Evolutionary conservation across 2,888 invertebrate species (phyloP).

Genomic region (Deilephila elpenor): DNA sequence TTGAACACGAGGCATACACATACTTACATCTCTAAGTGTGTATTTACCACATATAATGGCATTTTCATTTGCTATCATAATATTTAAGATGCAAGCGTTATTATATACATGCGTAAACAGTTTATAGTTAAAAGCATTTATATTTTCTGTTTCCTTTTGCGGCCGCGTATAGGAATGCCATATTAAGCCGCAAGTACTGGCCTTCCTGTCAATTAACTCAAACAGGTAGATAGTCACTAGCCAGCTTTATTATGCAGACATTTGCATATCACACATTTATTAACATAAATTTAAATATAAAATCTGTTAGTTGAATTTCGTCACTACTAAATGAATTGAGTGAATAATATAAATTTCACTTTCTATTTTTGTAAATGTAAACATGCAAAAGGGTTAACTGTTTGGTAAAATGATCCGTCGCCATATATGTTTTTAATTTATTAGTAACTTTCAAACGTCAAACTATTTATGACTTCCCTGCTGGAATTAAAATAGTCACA

Average conservation of each 20-base stretch:
- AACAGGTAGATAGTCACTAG: conserved; percentile 13
- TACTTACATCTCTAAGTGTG: too few species aligned
- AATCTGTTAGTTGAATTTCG: conserved; percentile 38
- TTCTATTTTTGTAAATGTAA: conserved; percentile 33
- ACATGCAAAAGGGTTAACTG: neutral
- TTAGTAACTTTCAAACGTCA: too few species aligned
- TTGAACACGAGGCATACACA: too few species aligned
- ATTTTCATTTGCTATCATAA: neutral
- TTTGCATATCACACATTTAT: conserved; percentile 23
- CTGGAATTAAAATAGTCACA: too few species aligned
- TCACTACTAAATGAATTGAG: conserved; percentile 39
- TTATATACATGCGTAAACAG: neutral
- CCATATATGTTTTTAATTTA: too few species aligned
- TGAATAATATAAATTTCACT: conserved; percentile 39
- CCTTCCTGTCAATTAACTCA: conserved; percentile 27
- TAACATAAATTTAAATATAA: conserved; percentile 44
- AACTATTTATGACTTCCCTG: too few species aligned
- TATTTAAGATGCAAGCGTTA: neutral
- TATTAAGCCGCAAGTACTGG: conserved; percentile 8
- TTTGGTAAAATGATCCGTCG: neutral
- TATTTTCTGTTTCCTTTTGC: neutral
- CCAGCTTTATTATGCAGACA: conserved; percentile 12
- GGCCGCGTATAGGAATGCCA: neutral
- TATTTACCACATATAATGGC: too few species aligned
- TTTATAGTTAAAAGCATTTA: neutral